These are phyloP conservation scores for Spicauda simplicius DNA, from an alignment of 2,888 invertebrate genomes.

Conservation along the genomic window DNA sequence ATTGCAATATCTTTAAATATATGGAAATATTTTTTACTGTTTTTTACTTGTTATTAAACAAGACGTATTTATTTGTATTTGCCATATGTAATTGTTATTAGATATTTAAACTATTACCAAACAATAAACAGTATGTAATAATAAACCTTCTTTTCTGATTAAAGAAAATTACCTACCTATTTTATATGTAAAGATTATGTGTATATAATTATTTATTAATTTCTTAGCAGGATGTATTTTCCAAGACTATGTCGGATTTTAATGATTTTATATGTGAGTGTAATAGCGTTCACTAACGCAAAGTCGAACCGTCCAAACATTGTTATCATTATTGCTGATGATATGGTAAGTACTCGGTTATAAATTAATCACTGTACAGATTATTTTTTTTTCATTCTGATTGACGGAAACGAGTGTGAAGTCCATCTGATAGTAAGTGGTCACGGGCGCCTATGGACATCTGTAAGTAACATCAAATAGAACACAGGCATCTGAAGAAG, in stretches of 20 bases:
- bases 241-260: background rate
- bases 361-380: background rate
- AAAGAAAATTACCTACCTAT: too few species aligned
- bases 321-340: constrained; percentile 92
- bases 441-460: too few species aligned
- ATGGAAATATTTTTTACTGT: background rate
- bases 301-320: constrained; percentile 85
- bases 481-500: too few species aligned
- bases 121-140: too few species aligned
- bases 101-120: background rate
- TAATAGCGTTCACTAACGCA: constrained; percentile 33
- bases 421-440: too few species aligned
- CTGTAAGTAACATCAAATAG: too few species aligned
- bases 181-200: too few species aligned
- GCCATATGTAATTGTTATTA: background rate
- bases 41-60: background rate
- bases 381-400: too few species aligned
- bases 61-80: background rate
- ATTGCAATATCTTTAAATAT: too few species aligned
- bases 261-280: background rate
- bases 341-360: constrained; percentile 87
- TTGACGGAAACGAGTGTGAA: too few species aligned
- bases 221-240: constrained; percentile 12
- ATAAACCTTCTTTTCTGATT: too few species aligned
- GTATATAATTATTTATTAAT: background rate